Conservation (phyloP, 2,888 invertebrate species). For the Tanypteryx hageni region DNA sequence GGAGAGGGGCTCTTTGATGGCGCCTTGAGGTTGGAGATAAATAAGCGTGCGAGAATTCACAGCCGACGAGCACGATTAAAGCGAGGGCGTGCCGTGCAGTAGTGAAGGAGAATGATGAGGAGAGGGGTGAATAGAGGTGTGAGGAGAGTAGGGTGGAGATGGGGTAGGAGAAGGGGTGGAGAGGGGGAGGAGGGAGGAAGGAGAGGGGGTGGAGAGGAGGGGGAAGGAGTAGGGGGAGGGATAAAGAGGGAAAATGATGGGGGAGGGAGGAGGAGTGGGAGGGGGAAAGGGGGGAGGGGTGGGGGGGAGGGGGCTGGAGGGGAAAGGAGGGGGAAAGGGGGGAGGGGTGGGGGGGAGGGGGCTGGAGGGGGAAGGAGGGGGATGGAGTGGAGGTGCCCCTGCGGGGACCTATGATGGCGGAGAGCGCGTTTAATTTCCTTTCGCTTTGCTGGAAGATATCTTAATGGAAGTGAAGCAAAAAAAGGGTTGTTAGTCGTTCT, state of each 20-base stretch:
- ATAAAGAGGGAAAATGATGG: background rate
- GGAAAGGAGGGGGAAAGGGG: too few species aligned
- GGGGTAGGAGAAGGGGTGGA: too few species aligned
- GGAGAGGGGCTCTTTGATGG: background rate
- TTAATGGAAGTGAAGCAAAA: background rate
- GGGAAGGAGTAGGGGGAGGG: too few species aligned
- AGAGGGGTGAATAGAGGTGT: background rate
- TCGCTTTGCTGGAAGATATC: background rate
- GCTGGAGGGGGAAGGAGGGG: background rate
- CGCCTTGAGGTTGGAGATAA: slow-evolving; percentile 41
- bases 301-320: background rate
- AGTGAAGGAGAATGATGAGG: background rate
- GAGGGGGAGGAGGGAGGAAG: background rate
- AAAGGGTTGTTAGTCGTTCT: background rate
- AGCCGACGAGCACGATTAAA: background rate
- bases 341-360: background rate
- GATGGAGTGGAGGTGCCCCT: too few species aligned
- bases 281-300: background rate
- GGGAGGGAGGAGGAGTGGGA: background rate
- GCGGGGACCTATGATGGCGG: background rate
- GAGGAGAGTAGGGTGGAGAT: too few species aligned
- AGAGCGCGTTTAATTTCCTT: slow-evolving; percentile 28
- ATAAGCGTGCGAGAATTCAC: slow-evolving; percentile 35
- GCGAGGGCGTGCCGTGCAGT: background rate
- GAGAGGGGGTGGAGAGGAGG: too few species aligned